Evolutionary conservation across 2,797 vertebrate species (phyloP).

Genomic region (Cyprinella venusta): DNA sequence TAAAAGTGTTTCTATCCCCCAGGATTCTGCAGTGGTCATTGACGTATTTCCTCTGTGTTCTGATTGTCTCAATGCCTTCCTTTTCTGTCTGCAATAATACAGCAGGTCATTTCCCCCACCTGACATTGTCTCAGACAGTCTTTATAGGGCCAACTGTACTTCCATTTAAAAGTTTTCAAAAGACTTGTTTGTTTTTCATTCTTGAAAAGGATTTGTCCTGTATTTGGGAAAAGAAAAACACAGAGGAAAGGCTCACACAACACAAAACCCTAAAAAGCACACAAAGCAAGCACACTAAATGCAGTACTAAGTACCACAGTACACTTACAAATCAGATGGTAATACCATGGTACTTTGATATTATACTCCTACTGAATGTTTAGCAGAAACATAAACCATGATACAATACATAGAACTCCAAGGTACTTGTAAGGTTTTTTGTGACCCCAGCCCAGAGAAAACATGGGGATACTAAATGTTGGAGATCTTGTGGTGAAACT

Average conservation of each 20-base stretch:
- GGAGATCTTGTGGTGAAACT: too few species aligned
- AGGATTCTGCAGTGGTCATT: background rate
- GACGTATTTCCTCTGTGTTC: slow-evolving; percentile 4
- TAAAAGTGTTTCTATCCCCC: background rate
- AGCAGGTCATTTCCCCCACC: slow-evolving; percentile 19
- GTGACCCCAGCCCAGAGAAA: too few species aligned
- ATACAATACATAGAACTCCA: background rate
- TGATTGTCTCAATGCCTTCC: slow-evolving; percentile 29
- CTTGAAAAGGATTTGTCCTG: slow-evolving; percentile 20
- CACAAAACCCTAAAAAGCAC: too few species aligned
- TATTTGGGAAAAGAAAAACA: slow-evolving; percentile 43
- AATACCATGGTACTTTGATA: background rate
- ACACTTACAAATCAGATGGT: background rate
- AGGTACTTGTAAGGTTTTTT: too few species aligned
- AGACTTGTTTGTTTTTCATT: slow-evolving; percentile 27
- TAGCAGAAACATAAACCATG: background rate
- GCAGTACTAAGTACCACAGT: background rate
- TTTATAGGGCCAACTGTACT: background rate
- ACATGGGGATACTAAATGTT: too few species aligned
- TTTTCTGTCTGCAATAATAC: slow-evolving; percentile 2
- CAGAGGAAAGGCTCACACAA: background rate
- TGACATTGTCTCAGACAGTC: slow-evolving; percentile 18
- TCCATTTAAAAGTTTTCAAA: slow-evolving; percentile 28
- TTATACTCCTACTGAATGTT: background rate
- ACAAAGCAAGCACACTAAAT: background rate